Percentiles rank a stretch among this genome's conserved stretches.
These are phyloP conservation scores for Megalops cyprinoides DNA, from an alignment of 2,797 vertebrate species.

Conservation along the genomic window DNA sequence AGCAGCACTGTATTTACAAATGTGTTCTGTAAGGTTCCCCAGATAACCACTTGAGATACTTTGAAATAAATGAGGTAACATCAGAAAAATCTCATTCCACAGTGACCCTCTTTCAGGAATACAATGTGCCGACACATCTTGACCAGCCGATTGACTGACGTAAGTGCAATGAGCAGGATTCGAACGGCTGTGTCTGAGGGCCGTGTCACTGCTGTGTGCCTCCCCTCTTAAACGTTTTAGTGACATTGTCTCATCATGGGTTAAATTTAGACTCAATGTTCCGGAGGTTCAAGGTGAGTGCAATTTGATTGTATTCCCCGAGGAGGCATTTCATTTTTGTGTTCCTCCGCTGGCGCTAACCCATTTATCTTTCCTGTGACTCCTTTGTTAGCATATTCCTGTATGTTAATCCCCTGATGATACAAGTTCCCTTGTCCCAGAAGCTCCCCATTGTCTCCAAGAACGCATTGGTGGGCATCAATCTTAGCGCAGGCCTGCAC, in stretches of 20 bases:
- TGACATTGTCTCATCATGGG: slow-evolving; percentile 61
- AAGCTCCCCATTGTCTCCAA: slow-evolving; percentile 62
- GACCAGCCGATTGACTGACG: not conserved
- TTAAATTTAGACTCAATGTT: slow-evolving; percentile 77
- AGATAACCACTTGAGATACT: not conserved
- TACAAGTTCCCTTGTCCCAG: slow-evolving; percentile 69
- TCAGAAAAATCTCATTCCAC: not conserved
- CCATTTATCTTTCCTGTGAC: slow-evolving; percentile 78
- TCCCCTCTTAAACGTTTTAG: slow-evolving; percentile 32
- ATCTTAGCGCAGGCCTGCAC: slow-evolving; percentile 63
- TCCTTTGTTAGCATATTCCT: slow-evolving; percentile 72
- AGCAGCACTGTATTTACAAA: not conserved
- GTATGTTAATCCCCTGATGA: slow-evolving; percentile 73
- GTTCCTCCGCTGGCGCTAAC: slow-evolving; percentile 69
- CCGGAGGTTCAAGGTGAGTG: slow-evolving; percentile 76
- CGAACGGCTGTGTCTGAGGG: not conserved
- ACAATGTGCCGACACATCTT: not conserved
- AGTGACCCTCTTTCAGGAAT: not conserved
- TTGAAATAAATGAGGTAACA: not conserved
- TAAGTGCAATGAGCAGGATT: not conserved
- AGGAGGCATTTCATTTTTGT: slow-evolving; percentile 68
- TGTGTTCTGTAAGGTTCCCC: not conserved
- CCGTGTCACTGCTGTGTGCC: not conserved
- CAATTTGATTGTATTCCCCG: slow-evolving; percentile 75
- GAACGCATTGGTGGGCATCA: slow-evolving; percentile 66